A percentile compares a stretch with the other conserved stretches of the same genome.
These are phyloP conservation scores for Philopedon plagiatum DNA, from an alignment of 2,888 invertebrate genomes.

Conservation along the genomic window DNA sequence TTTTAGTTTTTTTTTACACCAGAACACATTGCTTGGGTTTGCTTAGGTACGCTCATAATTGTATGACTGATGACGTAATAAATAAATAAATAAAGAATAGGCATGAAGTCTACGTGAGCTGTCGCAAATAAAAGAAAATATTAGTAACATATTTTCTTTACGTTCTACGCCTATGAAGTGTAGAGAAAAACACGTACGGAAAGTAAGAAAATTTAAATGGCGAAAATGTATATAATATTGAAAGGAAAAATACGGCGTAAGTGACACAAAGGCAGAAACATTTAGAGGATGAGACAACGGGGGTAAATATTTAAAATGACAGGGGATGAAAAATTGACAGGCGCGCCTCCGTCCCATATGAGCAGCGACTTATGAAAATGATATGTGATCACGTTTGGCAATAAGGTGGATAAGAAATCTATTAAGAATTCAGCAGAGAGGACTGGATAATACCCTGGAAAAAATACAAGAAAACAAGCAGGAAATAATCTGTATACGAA, in stretches of 20 bases:
- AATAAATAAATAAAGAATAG: no score
- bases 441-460: neutral
- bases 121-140: no score
- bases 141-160: neutral
- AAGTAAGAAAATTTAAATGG: constrained; percentile 63
- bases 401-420: constrained; percentile 39
- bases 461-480: no score
- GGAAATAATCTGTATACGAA: no score
- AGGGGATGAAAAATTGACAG: constrained; percentile 52
- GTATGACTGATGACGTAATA: no score
- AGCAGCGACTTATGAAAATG: constrained; percentile 50
- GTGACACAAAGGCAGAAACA: constrained; percentile 52
- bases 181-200: constrained; percentile 59
- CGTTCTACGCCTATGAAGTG: constrained; percentile 30
- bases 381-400: constrained; percentile 50
- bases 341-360: constrained; percentile 21
- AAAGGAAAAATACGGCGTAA: constrained; percentile 56
- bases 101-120: no score
- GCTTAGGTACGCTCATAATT: no score
- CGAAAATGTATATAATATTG: constrained; percentile 59
- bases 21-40: no score
- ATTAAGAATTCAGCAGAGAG: constrained; percentile 17
- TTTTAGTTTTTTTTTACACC: no score
- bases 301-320: constrained; percentile 52
- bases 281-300: constrained; percentile 50